Percentiles rank a stretch among this genome's conserved stretches.
Evolutionary conservation across 2,113 vertebrate species (phyloP).

Genomic region (Hippocampus comes): DNA sequence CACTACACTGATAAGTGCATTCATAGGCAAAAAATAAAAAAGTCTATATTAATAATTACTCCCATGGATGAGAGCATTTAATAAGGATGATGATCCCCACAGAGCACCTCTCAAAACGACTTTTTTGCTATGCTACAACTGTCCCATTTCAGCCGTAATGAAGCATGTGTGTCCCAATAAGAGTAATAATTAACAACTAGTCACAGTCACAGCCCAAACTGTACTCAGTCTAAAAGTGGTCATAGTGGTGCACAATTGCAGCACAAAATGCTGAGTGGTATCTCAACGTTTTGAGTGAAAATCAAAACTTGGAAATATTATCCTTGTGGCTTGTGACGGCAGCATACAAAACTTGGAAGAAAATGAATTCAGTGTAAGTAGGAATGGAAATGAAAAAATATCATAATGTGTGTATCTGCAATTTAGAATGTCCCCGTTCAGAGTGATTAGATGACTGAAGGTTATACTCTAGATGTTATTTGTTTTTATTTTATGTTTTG

Average conservation of each 20-base stretch:
- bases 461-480: neutral
- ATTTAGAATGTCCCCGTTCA: neutral
- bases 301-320: too few species aligned
- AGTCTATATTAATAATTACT: constrained; percentile 44
- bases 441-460: neutral
- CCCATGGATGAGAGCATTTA: constrained; percentile 39
- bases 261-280: neutral
- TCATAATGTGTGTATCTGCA: neutral
- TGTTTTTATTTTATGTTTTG: too few species aligned
- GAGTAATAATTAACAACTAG: constrained; percentile 34
- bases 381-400: neutral
- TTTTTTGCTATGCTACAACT: constrained; percentile 23
- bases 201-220: constrained; percentile 16
- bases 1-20: constrained; percentile 26
- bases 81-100: neutral
- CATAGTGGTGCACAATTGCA: neutral
- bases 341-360: neutral
- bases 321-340: neutral
- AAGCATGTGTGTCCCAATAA: constrained; percentile 46
- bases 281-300: neutral
- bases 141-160: constrained; percentile 33
- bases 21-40: constrained; percentile 8
- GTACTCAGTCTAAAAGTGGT: neutral
- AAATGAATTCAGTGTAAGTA: neutral
- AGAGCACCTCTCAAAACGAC: constrained; percentile 9